Base-by-base conservation (phyloP, 1,140 invertebrate species). In the Drosophila biarmipes region DNA sequence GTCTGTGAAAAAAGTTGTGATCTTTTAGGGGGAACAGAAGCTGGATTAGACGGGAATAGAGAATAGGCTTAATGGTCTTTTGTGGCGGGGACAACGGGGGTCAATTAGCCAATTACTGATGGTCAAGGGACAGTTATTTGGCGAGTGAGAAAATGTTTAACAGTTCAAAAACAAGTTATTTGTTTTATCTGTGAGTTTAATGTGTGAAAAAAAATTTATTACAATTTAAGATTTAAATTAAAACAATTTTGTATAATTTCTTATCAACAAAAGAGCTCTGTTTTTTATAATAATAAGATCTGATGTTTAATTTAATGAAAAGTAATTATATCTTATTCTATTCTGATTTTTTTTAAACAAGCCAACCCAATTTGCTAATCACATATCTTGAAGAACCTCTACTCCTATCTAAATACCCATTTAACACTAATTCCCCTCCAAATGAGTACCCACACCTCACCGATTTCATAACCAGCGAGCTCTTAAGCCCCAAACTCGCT, bases 381-480 rank as follows among this genome's bases (percentile, higher is more conserved):
- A 29, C 8, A 8, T 7, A 29, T 29, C 0, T 29, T 24, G 24
- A 38, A 35, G 34, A 35, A 11, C 15, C 38, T 19, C 4, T 10
- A 42, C 11, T 10, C 4, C n/a, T 2, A 42, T 42, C 38, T 7
- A 11, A 3, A 42, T 42, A 8, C 10, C 1, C 4, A 4, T 6
- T 45, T 24, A 3, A 17, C 38, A 15, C 10, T 12, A 17, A 17
- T 6, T n/a, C 2, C 61, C 10, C 24, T 12, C 24, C 11, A 24
- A 29, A 67, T 38, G 15, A 17, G 14, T 57, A 15, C 34, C 52
- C 31, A 54, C 14, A 27, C 10, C 21, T 10, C 6, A 29, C 27
- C 6, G 56, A 69, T 69, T 69, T 69, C 67, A 69, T 69, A 69
- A 69, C 66, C 17, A 53, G 29, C 42, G 0, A 12, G 15, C 43